phyloP scores from a whole-genome alignment of 2,888 invertebrate species.

The Nysson spinosus region DNA sequence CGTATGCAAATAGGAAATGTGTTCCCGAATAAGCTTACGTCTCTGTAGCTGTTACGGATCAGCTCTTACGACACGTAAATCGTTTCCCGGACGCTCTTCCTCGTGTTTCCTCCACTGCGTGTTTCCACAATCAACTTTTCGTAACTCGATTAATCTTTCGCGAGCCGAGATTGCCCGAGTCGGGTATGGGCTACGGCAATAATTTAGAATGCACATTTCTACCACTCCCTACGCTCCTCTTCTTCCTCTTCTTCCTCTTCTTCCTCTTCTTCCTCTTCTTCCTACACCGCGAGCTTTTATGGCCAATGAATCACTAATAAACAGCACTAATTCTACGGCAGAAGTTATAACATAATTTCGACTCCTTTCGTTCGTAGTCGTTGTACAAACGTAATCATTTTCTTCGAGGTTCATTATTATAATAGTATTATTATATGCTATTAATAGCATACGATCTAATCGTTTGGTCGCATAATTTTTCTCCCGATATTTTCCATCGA shows the following conservation, averaged over 20 bases:
- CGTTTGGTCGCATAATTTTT: background rate
- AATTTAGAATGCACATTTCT: constrained; percentile 20
- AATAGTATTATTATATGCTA: no score
- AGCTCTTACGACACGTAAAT: constrained; percentile 55
- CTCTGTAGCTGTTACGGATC: constrained; percentile 62
- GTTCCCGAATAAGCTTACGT: constrained; percentile 61
- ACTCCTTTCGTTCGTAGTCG: no score
- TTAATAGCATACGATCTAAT: no score
- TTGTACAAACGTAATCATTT: no score
- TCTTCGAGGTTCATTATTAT: no score
- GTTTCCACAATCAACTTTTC: constrained; percentile 48
- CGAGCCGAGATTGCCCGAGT: constrained; percentile 22
- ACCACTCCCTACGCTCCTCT: background rate
- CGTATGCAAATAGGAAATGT: constrained; percentile 65
- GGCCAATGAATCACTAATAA: no score
- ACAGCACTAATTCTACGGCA: no score
- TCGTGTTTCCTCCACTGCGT: no score
- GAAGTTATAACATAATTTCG: no score
- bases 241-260: background rate
- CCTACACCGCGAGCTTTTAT: no score
- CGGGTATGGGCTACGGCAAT: background rate
- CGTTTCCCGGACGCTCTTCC: constrained; percentile 43
- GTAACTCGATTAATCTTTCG: constrained; percentile 44
- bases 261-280: no score
- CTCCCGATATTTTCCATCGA: constrained; percentile 1